Percentiles rank a stretch among this genome's conserved stretches.
phyloP scores from a whole-genome alignment of 2,888 invertebrate genomes.

The Abscondita cerata region DNA sequence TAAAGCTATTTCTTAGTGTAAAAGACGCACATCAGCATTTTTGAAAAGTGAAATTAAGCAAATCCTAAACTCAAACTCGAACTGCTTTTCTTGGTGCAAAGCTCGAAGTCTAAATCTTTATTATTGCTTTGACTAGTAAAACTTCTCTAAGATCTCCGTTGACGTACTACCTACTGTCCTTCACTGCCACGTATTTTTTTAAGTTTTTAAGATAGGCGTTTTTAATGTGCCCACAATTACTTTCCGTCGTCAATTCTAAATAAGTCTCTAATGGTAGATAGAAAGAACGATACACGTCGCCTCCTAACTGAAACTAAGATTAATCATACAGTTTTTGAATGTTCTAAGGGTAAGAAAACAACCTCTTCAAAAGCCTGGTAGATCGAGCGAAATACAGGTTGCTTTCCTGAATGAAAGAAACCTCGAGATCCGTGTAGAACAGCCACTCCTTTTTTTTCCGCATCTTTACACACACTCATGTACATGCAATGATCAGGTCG shows the following conservation, averaged over 20 bases:
- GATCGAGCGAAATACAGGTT: slow-evolving; percentile 81
- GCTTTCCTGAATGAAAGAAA: slow-evolving; percentile 85
- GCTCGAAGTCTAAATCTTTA: too few species aligned
- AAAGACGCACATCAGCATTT: too few species aligned
- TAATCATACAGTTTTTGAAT: slow-evolving; percentile 8
- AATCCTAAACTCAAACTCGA: too few species aligned
- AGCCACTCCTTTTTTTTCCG: slow-evolving; percentile 75
- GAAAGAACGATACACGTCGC: slow-evolving; percentile 68
- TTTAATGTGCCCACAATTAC: slow-evolving; percentile 71
- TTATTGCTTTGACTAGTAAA: slow-evolving; percentile 1
- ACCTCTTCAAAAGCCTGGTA: slow-evolving; percentile 70
- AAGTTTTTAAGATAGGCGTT: slow-evolving; percentile 62
- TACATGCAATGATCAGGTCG: slow-evolving; percentile 97
- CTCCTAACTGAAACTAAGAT: slow-evolving; percentile 70
- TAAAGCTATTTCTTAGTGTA: too few species aligned
- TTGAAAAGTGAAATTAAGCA: too few species aligned
- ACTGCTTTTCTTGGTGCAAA: too few species aligned
- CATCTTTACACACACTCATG: slow-evolving; percentile 82
- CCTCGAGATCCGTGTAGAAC: slow-evolving; percentile 89
- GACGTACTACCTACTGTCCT: slow-evolving; percentile 40
- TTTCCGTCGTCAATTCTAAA: slow-evolving; percentile 61
- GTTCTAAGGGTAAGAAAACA: slow-evolving; percentile 25
- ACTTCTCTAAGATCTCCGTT: neutral
- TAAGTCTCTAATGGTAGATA: slow-evolving; percentile 66
- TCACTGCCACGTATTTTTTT: slow-evolving; percentile 55